These are phyloP conservation scores for Ia io DNA, from an alignment of 2,113 vertebrate genomes.

Conservation along the genomic window DNA sequence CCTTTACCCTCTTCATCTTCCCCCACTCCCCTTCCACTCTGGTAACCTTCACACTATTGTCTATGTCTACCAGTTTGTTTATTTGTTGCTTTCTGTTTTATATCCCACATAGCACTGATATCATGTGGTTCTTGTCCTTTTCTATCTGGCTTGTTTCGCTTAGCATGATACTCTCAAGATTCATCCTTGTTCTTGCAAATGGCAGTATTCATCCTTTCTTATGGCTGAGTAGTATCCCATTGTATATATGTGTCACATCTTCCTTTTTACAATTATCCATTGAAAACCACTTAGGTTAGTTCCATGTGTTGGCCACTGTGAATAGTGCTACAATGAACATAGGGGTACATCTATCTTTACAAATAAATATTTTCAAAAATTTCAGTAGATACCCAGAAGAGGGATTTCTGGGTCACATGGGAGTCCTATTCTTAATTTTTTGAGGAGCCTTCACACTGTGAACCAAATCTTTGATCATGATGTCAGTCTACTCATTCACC, in stretches of 20 bases:
- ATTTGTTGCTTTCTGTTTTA: neutral
- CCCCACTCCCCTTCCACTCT: neutral
- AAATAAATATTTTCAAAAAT: neutral
- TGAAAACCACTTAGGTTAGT: neutral
- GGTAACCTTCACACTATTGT: neutral
- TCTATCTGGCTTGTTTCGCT: neutral
- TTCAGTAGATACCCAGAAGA: neutral
- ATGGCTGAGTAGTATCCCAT: neutral
- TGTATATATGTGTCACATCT: neutral
- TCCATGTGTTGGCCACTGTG: neutral
- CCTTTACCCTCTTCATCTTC: no score
- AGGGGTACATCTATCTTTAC: neutral
- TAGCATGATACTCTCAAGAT: neutral
- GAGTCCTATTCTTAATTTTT: neutral
- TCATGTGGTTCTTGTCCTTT: neutral
- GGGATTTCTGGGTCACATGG: neutral
- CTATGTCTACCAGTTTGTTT: neutral
- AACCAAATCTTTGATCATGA: neutral
- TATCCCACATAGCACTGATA: neutral
- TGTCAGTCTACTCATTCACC: neutral
- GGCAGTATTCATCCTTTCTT: neutral
- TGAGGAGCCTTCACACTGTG: neutral
- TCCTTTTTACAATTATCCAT: neutral
- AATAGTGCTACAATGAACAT: neutral
- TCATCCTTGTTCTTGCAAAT: neutral